Base-by-base conservation (phyloP, 2,113 vertebrate genomes). In the Holacanthus passer region DNA sequence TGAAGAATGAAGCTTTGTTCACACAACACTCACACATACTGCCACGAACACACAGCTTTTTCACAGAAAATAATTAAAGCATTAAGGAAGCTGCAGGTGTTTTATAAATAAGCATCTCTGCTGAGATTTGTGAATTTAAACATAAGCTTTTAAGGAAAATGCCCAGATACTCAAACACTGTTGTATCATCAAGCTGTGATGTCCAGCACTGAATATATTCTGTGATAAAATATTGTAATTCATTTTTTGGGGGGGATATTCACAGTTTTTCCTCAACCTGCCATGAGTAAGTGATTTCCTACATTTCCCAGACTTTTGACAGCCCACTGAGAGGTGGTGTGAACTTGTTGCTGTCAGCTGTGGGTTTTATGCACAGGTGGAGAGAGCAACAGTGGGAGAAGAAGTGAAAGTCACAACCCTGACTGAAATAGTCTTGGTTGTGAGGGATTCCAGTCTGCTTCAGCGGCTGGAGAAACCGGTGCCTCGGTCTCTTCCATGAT, bases 91-190 rank as follows among this genome's bases (percentile, higher is more conserved):
- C 66, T 62, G 53, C 29, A 60, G 59, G 43, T 50, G 39, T 87
- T 92, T 92, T 93, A 90, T 17, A 29, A 72, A 85, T n/a, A 32
- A 47, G 27, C 13, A 24, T 72, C 62, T 37, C 47, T 22, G 47
- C 16, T 43, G 2, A 43, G 27, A 66, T 63, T 37, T 35, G 39
- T 56, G 13, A 32, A 29, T 70, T 27, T 27, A 55, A 55, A 13
- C 4, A n/a, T n/a, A 9, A 37, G 53, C 16, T 37, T 53, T 9
- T 22, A 67, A 66, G 16, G 31, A 29, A 56, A 19, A 50, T 11
- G 29, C 24, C 48, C 60, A 56, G 9, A 79, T 43, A 2, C 19
- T n/a, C n/a, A n/a, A n/a, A n/a, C 24, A 24, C 17, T 24, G 58
- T 2, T n/a, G 13, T 24, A 35, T 35, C 7, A 2, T 27, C 24